Conservation (phyloP, 2,113 vertebrate genomes). For the Galbula dea region DNA sequence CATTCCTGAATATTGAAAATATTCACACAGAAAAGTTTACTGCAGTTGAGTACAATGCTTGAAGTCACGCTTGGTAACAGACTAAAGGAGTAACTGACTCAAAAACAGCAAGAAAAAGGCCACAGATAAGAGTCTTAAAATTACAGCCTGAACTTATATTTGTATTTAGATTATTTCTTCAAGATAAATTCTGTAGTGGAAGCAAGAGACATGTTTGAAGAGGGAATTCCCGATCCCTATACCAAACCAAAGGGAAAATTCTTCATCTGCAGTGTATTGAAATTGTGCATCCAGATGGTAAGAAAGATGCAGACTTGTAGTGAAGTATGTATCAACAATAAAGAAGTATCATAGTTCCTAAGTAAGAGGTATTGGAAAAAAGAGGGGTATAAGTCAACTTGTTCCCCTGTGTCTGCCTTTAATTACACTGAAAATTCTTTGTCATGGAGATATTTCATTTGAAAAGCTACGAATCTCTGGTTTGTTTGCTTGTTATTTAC, state of each 20-base stretch:
- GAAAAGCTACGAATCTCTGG: background rate
- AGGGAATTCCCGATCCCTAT: background rate
- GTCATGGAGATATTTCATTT: background rate
- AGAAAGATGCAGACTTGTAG: background rate
- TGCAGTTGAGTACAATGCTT: background rate
- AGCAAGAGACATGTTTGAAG: background rate
- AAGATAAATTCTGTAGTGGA: background rate
- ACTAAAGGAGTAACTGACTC: background rate
- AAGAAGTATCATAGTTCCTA: background rate
- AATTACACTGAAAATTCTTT: background rate
- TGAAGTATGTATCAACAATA: background rate
- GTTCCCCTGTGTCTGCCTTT: background rate
- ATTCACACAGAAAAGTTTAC: conserved; percentile 9
- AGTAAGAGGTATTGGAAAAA: background rate
- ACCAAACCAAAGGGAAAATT: background rate
- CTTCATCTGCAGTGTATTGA: background rate
- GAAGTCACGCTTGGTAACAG: background rate
- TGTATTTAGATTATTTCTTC: background rate
- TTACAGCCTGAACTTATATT: background rate
- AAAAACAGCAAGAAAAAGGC: background rate
- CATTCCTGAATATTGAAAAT: background rate
- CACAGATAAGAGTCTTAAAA: background rate
- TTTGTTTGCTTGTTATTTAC: background rate
- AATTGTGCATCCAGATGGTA: background rate
- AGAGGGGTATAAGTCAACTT: background rate